A percentile compares a stretch with the other conserved stretches of the same genome.
Conservation (phyloP, 1,140 invertebrate genomes). For the Rhizoglyphus robini region DNA sequence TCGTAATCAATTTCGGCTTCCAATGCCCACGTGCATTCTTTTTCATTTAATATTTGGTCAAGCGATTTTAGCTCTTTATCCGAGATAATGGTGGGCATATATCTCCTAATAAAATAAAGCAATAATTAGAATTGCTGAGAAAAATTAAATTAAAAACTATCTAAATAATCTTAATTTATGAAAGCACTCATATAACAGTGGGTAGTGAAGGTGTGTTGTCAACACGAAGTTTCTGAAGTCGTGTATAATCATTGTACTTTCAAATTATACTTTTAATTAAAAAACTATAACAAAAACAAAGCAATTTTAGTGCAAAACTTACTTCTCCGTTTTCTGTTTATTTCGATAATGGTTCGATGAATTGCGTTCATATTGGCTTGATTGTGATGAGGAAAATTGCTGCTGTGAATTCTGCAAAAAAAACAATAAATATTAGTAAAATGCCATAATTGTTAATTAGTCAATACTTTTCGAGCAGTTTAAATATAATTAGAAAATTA, state of each 20-base stretch:
- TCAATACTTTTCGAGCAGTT: too few relatives aligned
- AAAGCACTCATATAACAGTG: constrained; percentile 16
- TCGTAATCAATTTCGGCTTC: constrained; percentile 89
- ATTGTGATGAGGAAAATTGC: neutral
- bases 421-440: neutral
- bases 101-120: constrained; percentile 7
- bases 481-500: too few relatives aligned
- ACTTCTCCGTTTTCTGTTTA: neutral
- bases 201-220: constrained; percentile 20
- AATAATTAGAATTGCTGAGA: neutral
- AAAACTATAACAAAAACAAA: neutral
- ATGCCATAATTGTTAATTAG: neutral
- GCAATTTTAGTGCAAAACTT: neutral
- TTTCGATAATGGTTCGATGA: neutral
- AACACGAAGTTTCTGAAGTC: constrained; percentile 9
- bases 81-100: constrained; percentile 54
- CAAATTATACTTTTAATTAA: neutral
- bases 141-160: neutral
- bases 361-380: constrained; percentile 6
- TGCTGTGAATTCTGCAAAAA: constrained; percentile 1
- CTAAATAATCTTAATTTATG: neutral
- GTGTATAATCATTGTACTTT: constrained; percentile 9
- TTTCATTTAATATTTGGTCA: constrained; percentile 67
- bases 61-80: constrained; percentile 79
- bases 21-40: constrained; percentile 65